Conservation (phyloP, 2,797 vertebrate species). For the Anableps anableps region DNA sequence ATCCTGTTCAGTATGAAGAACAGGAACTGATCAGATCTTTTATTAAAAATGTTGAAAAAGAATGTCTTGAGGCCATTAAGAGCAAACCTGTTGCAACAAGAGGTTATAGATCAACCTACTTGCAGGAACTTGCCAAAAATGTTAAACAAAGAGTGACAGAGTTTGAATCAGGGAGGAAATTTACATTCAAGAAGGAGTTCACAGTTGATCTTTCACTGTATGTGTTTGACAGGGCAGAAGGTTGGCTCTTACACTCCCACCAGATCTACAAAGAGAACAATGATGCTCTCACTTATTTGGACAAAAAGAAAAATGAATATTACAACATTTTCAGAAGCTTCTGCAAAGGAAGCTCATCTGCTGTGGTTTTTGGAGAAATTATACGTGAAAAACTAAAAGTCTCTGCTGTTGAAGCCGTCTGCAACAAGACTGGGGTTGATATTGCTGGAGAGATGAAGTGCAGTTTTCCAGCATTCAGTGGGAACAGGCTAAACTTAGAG, state of each 20-base stretch:
- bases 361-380: conserved; percentile 47
- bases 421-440: conserved; percentile 34
- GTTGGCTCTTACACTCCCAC: conserved; percentile 27
- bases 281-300: conserved; percentile 16
- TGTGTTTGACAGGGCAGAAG: conserved; percentile 11
- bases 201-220: conserved; percentile 46
- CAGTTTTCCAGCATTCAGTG: conserved; percentile 41
- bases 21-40: conserved; percentile 1
- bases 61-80: rapidly evolving
- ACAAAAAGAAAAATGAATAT: conserved; percentile 27
- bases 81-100: conserved; percentile 29
- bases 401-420: conserved; percentile 33
- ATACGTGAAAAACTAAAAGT: conserved; percentile 44
- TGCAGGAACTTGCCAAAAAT: conserved; percentile 29
- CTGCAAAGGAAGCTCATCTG: conserved; percentile 47
- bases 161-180: conserved; percentile 11
- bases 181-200: conserved; percentile 44
- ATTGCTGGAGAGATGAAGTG: conserved; percentile 23
- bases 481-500: conserved; percentile 46
- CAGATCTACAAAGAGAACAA: neutral
- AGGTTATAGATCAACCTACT: conserved; percentile 34
- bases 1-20: neutral
- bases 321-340: conserved; percentile 43
- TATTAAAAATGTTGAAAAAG: neutral
- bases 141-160: neutral